These are phyloP conservation scores for Chloroceryle aenea DNA, from an alignment of 2,113 vertebrate genomes.

Conservation along the genomic window DNA sequence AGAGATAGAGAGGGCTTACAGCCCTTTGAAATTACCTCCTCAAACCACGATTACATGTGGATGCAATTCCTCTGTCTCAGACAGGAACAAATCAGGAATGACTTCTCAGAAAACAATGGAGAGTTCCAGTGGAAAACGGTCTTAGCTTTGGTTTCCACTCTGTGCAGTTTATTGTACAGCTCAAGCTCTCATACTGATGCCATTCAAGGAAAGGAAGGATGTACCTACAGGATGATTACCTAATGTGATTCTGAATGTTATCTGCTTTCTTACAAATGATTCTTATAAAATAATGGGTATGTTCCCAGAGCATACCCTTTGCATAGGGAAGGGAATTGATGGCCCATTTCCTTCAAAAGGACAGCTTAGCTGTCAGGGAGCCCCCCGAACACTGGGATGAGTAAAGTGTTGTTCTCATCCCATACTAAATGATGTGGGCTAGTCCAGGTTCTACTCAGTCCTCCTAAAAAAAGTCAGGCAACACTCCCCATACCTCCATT, in stretches of 20 bases:
- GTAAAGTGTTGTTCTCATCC: background rate
- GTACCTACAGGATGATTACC: background rate
- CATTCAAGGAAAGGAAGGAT: background rate
- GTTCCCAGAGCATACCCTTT: background rate
- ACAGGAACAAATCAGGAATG: constrained; percentile 8
- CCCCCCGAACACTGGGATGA: background rate
- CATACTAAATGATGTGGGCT: background rate
- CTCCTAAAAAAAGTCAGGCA: background rate
- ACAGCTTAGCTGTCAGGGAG: background rate
- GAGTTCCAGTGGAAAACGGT: background rate
- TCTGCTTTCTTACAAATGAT: background rate
- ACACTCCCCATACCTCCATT: background rate
- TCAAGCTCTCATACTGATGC: background rate
- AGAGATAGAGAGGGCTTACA: constrained; percentile 46
- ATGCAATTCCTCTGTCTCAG: constrained; percentile 25
- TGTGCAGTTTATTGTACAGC: background rate
- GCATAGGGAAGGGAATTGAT: background rate
- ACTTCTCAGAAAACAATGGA: constrained; percentile 12
- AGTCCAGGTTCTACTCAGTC: background rate
- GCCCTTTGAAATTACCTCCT: constrained; percentile 54
- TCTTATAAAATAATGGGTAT: background rate
- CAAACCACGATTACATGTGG: constrained; percentile 36
- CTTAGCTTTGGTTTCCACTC: background rate
- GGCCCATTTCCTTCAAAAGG: background rate
- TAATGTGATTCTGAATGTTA: background rate